These are phyloP conservation scores for Drosophila sproati DNA, from an alignment of 1,140 invertebrate species.

Conservation along the genomic window DNA sequence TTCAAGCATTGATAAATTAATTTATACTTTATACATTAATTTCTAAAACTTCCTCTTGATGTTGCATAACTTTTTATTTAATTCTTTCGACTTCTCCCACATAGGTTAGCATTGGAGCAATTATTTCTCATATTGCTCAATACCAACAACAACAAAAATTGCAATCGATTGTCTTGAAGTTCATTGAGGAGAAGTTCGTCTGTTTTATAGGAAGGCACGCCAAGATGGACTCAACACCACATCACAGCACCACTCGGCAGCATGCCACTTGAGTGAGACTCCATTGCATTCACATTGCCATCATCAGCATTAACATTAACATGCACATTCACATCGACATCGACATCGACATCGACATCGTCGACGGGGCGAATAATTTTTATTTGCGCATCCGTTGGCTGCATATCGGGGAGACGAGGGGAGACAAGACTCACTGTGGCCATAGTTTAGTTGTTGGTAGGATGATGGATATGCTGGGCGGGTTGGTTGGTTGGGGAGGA, in stretches of 20 bases:
- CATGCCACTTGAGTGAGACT: background rate
- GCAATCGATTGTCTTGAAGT: background rate
- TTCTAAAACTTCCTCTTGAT: too few species aligned
- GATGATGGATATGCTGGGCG: slow-evolving; percentile 19
- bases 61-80: too few species aligned
- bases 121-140: background rate
- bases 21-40: background rate
- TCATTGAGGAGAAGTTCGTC: background rate
- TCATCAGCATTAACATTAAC: slow-evolving; percentile 11
- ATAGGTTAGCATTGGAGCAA: too few species aligned
- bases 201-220: slow-evolving; percentile 7
- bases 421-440: background rate
- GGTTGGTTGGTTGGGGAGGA: slow-evolving; percentile 18
- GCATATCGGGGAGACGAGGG: slow-evolving; percentile 28
- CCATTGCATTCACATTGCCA: slow-evolving; percentile 9
- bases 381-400: slow-evolving; percentile 69
- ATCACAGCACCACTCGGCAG: background rate
- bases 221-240: background rate
- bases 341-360: slow-evolving; percentile 24
- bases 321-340: background rate
- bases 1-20: background rate
- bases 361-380: slow-evolving; percentile 67
- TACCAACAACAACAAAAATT: background rate
- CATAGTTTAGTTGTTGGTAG: background rate
- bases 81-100: too few species aligned